phyloP scores from a whole-genome alignment of 2,113 vertebrate genomes.

The Syngnathoides biaculeatus region DNA sequence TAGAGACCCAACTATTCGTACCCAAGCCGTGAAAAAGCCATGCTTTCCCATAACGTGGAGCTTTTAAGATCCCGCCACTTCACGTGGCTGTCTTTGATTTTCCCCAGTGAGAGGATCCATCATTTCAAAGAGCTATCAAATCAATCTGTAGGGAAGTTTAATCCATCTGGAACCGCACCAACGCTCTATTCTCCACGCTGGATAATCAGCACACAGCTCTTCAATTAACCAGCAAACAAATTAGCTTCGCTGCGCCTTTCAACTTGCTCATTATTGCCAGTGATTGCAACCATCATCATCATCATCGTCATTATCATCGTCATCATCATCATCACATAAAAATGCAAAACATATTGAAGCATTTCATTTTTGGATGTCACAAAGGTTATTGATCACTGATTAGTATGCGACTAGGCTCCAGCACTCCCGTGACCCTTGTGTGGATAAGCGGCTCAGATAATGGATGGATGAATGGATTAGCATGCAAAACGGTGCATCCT shows the following conservation, averaged over 20 bases:
- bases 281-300: constrained; percentile 21
- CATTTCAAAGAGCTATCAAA: constrained; percentile 28
- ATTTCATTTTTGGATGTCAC: constrained; percentile 26
- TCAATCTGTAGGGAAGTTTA: constrained; percentile 16
- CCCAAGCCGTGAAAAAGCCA: not conserved
- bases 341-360: constrained; percentile 9
- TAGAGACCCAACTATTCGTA: not conserved
- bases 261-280: constrained; percentile 29
- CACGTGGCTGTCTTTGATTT: constrained; percentile 10
- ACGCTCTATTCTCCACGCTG: constrained; percentile 23
- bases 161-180: constrained; percentile 33
- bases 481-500: no score
- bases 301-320: not conserved
- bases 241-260: constrained; percentile 38
- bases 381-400: constrained; percentile 36
- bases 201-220: constrained; percentile 25
- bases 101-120: constrained; percentile 9
- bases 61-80: constrained; percentile 13
- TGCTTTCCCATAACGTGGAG: not conserved
- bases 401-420: constrained; percentile 51
- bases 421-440: no score
- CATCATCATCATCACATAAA: not conserved
- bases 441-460: no score
- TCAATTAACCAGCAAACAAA: constrained; percentile 45
- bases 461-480: no score